Evolutionary conservation across 2,797 vertebrate genomes (phyloP).

Genomic region (Danio kyathit): DNA sequence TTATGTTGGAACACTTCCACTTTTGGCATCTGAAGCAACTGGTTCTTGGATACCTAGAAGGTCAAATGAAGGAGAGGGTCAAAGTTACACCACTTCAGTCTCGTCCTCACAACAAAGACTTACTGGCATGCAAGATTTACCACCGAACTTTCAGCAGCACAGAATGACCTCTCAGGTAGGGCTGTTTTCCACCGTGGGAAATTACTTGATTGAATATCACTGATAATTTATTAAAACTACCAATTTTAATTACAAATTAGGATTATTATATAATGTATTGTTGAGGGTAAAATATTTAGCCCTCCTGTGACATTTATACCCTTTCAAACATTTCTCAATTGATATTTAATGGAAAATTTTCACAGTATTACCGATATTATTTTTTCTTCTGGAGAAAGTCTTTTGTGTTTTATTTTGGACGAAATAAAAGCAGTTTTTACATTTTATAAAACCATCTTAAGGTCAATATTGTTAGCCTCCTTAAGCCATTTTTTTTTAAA

Average conservation of each 20-base stretch:
- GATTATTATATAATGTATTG: not conserved
- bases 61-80: slow-evolving; percentile 25
- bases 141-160: slow-evolving; percentile 47
- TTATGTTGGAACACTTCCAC: slow-evolving; percentile 30
- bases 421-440: too few relatives aligned
- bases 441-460: too few relatives aligned
- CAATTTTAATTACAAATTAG: not conserved
- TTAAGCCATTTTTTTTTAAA: too few relatives aligned
- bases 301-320: too few relatives aligned
- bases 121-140: slow-evolving; percentile 29
- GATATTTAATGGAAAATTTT: too few relatives aligned
- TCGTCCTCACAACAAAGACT: slow-evolving; percentile 38
- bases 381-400: too few relatives aligned
- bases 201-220: not conserved
- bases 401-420: too few relatives aligned
- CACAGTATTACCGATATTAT: too few relatives aligned
- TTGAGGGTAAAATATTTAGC: too few relatives aligned
- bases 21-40: slow-evolving; percentile 58
- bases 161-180: slow-evolving; percentile 47
- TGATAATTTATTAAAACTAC: not conserved
- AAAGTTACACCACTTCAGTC: slow-evolving; percentile 5
- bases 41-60: slow-evolving; percentile 34
- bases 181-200: not conserved
- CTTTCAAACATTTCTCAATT: too few relatives aligned
- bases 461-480: too few relatives aligned